Conservation (phyloP, 92 coral and sea anemone species). For the Siderastrea radians region DNA sequence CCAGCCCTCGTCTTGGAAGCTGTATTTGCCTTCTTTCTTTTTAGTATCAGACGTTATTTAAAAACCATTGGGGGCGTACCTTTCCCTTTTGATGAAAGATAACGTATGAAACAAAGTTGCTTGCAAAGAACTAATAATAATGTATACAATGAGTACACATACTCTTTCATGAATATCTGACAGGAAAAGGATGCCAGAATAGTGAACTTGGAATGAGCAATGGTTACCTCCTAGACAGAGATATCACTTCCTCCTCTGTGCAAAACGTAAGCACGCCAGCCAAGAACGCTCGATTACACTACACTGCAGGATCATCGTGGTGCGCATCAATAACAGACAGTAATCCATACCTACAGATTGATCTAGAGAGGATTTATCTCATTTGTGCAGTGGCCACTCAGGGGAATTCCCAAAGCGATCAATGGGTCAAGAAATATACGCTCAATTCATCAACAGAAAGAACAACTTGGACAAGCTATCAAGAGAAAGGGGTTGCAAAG, state of each 20-base stretch:
- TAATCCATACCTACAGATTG: not conserved
- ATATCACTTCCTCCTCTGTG: constrained; percentile 49
- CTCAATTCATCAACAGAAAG: no score
- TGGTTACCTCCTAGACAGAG: constrained; percentile 34
- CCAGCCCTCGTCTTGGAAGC: no score
- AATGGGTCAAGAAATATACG: no score
- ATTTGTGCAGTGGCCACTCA: constrained; percentile 73
- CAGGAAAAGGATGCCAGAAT: not conserved
- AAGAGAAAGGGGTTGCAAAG: constrained; percentile 23
- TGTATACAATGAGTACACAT: no score
- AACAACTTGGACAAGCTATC: not conserved
- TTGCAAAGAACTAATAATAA: no score
- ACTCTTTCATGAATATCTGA: not conserved
- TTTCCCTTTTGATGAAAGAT: no score
- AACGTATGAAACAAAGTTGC: no score
- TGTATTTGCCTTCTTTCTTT: no score
- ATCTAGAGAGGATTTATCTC: constrained; percentile 51
- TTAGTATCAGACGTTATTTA: no score
- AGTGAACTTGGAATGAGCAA: not conserved
- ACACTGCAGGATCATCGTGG: constrained; percentile 64
- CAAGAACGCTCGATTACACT: constrained; percentile 49
- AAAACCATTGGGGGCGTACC: no score
- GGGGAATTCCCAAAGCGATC: constrained; percentile 35
- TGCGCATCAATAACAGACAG: constrained; percentile 59
- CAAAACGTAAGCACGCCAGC: constrained; percentile 40